These are phyloP conservation scores for Apomyelois bistriatella DNA, from an alignment of 2,888 invertebrate species.

Conservation along the genomic window DNA sequence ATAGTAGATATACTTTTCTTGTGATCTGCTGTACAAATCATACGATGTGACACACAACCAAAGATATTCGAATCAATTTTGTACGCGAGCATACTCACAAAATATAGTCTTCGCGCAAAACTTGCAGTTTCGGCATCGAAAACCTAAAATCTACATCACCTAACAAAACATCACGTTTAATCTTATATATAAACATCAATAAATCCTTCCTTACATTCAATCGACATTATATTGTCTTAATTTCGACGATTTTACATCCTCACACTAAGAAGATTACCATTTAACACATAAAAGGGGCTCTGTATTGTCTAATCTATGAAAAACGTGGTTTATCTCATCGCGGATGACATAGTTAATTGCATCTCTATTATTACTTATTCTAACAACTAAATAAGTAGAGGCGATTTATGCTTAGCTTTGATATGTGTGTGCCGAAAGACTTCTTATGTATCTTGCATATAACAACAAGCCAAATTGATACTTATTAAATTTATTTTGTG, in stretches of 20 bases:
- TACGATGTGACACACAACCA: not conserved
- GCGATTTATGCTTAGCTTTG: not conserved
- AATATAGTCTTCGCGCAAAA: not conserved
- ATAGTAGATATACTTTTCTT: too few relatives aligned
- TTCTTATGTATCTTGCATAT: too few relatives aligned
- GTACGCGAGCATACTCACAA: not conserved
- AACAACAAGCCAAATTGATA: too few relatives aligned
- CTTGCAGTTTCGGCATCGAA: slow-evolving; percentile 1
- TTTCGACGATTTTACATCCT: slow-evolving; percentile 9
- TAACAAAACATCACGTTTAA: not conserved
- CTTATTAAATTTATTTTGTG: too few relatives aligned
- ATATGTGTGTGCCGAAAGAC: not conserved
- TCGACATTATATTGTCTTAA: slow-evolving; percentile 1
- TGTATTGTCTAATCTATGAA: not conserved
- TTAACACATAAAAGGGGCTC: not conserved
- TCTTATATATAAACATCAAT: not conserved
- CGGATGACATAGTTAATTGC: not conserved
- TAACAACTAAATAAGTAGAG: not conserved
- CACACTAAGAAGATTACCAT: slow-evolving; percentile 1
- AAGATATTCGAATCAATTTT: not conserved
- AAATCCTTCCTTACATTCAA: not conserved
- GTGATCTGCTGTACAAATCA: too few relatives aligned
- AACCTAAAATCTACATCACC: slow-evolving; percentile 2
- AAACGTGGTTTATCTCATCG: not conserved
- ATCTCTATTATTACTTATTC: not conserved